A percentile compares a stretch with the other conserved stretches of the same genome.
Conservation (phyloP, 2,888 invertebrate species). For the Epinotia brunnichana region DNA sequence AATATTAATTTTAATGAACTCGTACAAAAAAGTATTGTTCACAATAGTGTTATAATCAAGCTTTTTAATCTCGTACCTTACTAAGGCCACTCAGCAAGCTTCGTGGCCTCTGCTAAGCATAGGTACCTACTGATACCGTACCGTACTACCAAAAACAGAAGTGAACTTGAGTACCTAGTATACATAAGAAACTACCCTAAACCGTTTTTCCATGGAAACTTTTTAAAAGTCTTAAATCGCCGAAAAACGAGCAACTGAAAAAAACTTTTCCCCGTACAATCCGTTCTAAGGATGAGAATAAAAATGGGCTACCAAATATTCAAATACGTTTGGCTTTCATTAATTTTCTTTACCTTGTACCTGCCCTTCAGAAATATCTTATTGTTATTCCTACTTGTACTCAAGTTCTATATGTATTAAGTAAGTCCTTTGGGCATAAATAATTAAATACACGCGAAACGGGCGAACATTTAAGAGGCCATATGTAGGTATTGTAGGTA, state of each 20-base stretch:
- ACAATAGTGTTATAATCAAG: too few species aligned
- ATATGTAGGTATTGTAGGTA: background rate
- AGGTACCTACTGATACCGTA: too few species aligned
- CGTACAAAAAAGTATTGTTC: too few species aligned
- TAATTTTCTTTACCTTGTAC: background rate
- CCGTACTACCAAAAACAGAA: too few species aligned
- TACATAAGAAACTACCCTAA: too few species aligned
- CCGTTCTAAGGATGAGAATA: constrained; percentile 3
- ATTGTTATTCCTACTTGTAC: background rate
- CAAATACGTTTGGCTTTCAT: background rate
- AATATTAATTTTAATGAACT: too few species aligned
- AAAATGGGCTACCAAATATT: constrained; percentile 9
- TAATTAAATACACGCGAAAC: constrained; percentile 13
- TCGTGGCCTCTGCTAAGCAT: too few species aligned
- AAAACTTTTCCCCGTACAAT: background rate
- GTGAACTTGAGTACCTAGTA: too few species aligned
- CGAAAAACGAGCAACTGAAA: too few species aligned
- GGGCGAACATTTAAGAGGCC: constrained; percentile 6
- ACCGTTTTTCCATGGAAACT: background rate
- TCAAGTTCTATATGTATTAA: background rate
- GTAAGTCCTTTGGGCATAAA: constrained; percentile 1
- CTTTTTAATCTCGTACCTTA: too few species aligned
- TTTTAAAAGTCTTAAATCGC: too few species aligned
- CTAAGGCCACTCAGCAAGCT: too few species aligned
- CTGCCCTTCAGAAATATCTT: constrained; percentile 7